These are phyloP conservation scores for Doryteuthis pealeii DNA, from an alignment of 1,140 invertebrate species.

Conservation along the genomic window DNA sequence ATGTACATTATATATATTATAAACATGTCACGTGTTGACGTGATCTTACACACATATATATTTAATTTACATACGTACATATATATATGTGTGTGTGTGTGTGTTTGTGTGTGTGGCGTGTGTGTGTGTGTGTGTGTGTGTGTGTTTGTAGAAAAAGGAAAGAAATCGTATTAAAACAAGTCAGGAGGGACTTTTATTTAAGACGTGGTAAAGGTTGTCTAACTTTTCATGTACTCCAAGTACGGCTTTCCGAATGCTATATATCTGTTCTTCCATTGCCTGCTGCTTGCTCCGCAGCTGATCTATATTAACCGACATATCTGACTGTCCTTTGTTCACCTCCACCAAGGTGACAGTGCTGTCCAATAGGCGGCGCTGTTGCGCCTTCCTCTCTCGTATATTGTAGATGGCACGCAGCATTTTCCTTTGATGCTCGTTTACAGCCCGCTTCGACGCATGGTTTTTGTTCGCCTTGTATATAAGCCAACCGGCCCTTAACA, in stretches of 20 bases:
- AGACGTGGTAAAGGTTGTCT: constrained; percentile 19
- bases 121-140: constrained; percentile 21
- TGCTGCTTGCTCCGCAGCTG: constrained; percentile 35
- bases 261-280: constrained; percentile 43
- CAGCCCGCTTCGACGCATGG: constrained; percentile 15
- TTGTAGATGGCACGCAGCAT: constrained; percentile 52
- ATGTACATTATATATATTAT: no score
- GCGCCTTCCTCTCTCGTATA: constrained; percentile 53
- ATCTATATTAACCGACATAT: constrained; percentile 28
- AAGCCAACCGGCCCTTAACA: constrained; percentile 55
- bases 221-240: constrained; percentile 30
- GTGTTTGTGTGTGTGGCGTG: constrained; percentile 25
- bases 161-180: not conserved
- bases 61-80: not conserved
- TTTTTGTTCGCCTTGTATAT: constrained; percentile 41
- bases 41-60: not conserved
- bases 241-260: constrained; percentile 30
- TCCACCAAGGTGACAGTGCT: constrained; percentile 52
- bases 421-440: constrained; percentile 43
- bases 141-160: constrained; percentile 19
- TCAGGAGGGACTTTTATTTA: constrained; percentile 23
- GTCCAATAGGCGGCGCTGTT: constrained; percentile 49
- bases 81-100: constrained; percentile 20
- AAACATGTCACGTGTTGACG: no score
- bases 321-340: constrained; percentile 44